Percentiles rank a stretch among this genome's conserved stretches.
Conservation (phyloP, 2,888 invertebrate genomes). For the Nomada fabriciana region DNA sequence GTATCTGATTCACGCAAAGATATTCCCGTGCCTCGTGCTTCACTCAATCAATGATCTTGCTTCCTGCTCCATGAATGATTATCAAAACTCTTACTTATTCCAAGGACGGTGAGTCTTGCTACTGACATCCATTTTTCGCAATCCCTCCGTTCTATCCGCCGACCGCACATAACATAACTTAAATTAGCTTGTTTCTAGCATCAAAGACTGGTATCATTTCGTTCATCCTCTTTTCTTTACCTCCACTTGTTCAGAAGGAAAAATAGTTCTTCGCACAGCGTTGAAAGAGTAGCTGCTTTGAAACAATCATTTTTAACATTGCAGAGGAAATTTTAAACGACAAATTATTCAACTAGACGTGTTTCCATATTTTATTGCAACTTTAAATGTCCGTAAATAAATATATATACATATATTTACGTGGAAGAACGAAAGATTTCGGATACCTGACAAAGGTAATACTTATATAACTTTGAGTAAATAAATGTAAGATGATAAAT, state of each 20-base stretch:
- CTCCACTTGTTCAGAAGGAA: neutral
- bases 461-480: too few species aligned
- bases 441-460: too few species aligned
- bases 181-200: slow-evolving; percentile 12
- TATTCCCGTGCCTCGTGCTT: slow-evolving; percentile 28
- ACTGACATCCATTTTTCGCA: slow-evolving; percentile 30
- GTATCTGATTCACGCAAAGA: slow-evolving; percentile 35
- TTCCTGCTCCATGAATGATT: slow-evolving; percentile 41
- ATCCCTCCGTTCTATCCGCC: slow-evolving; percentile 15
- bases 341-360: too few species aligned
- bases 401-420: too few species aligned
- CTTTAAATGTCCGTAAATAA: too few species aligned
- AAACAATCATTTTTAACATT: too few species aligned
- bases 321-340: too few species aligned
- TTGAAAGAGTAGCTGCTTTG: too few species aligned
- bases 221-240: slow-evolving; percentile 2
- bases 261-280: too few species aligned
- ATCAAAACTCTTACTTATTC: slow-evolving; percentile 54
- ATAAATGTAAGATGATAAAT: too few species aligned
- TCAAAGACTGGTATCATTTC: slow-evolving; percentile 3
- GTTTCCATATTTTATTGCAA: too few species aligned
- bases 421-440: too few species aligned
- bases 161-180: neutral
- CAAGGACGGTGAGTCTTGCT: slow-evolving; percentile 55
- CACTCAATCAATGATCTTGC: slow-evolving; percentile 22